Base-by-base conservation (phyloP, 2,888 invertebrate genomes). In the Ophion ellenae region DNA sequence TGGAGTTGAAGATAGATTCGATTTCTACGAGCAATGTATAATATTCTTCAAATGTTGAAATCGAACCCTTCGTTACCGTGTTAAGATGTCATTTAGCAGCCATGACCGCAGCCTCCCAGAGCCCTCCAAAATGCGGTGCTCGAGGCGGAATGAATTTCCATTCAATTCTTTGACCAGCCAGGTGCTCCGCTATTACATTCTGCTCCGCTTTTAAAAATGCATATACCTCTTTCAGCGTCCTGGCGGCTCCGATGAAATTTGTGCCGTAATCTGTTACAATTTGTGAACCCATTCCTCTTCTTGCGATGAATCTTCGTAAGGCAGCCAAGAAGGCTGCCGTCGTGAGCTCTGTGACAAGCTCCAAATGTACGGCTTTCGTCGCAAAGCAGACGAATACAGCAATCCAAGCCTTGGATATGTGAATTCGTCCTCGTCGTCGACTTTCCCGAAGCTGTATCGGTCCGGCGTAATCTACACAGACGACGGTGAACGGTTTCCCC, bases 201-300 rank as follows among this genome's bases (percentile, higher is more conserved):
- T 75, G 0, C 40, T 81, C 78, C 1, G 28, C 57, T 5, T 45
- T 17, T 2, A 79, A n/a, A 20, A 82, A 82, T n/a, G 63, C 64
- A 32, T 66, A 74, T 2, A 85, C 61, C 61, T 85, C 74, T 11
- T 79, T 74, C 1, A 70, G 28, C 1, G 82, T 82, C 9, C 70
- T 20, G 0, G 79, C 57, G 85, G 92, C 91, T 1, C 91, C 92
- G 1, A 92, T 88, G 77, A 92, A 93, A 80, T 92, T 93, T 1
- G 90, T 90, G 2, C 91, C 92, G 45, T 92, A 91, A 78, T 94
- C 93, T 1, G 90, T 91, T 64, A 86, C 90, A 0, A 94, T 84
- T 1, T 90, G 83, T 11, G 73, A 28, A 0, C 89, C 89, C 10
- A 87, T 69, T 2, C 92, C 93, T 71, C 92, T 69, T 20, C 92